Conservation (phyloP, 1,140 invertebrate genomes). For the Brachystomella parvula region DNA sequence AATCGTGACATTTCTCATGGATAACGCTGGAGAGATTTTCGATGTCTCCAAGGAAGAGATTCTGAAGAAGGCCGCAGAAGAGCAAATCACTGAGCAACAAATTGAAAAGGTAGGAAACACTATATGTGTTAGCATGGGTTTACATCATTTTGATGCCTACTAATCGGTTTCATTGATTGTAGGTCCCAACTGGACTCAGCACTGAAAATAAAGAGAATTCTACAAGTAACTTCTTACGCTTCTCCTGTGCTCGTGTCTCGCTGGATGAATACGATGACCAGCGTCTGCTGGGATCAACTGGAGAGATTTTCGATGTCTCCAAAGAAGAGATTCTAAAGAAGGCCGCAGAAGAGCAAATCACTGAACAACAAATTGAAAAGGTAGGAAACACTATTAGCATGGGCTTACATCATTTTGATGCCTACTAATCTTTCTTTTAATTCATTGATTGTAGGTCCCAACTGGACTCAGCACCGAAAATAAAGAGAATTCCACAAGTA, state of each 20-base stretch:
- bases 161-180: too few relatives aligned
- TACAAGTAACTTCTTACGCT: slow-evolving; percentile 5
- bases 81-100: slow-evolving; percentile 29
- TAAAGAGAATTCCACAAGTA: slow-evolving; percentile 19
- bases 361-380: slow-evolving; percentile 29
- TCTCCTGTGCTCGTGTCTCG: slow-evolving; percentile 25
- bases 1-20: slow-evolving; percentile 36
- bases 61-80: slow-evolving; percentile 16
- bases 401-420: too few relatives aligned
- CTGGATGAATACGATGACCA: slow-evolving; percentile 33
- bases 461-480: too few relatives aligned
- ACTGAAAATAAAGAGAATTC: slow-evolving; percentile 23
- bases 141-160: too few relatives aligned
- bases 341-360: slow-evolving; percentile 23
- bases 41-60: slow-evolving; percentile 18
- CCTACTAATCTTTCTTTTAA: too few relatives aligned
- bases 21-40: slow-evolving; percentile 34
- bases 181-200: too few relatives aligned
- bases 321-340: slow-evolving; percentile 19
- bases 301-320: slow-evolving; percentile 27
- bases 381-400: slow-evolving; percentile 10
- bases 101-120: slow-evolving; percentile 22
- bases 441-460: too few relatives aligned
- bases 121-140: neutral
- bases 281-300: slow-evolving; percentile 24